Percentiles rank a stretch among this genome's conserved stretches.
Conservation (phyloP, 2,888 invertebrate species). For the Pseudanteris insignis region DNA sequence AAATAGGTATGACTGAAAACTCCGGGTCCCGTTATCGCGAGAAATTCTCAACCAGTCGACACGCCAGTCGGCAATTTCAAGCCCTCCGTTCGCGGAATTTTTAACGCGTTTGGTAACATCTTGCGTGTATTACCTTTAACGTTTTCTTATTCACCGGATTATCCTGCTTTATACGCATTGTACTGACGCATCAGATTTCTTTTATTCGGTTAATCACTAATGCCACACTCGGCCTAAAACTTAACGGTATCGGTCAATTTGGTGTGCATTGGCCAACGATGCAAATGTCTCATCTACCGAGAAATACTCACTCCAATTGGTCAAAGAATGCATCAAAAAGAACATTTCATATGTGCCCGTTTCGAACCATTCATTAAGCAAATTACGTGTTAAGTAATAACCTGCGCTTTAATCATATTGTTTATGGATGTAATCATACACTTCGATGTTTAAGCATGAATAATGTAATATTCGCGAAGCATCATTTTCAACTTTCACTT, state of each 20-base stretch:
- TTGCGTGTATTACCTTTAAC: slow-evolving; percentile 34
- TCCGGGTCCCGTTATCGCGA: slow-evolving; percentile 31
- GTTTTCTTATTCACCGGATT: slow-evolving; percentile 30
- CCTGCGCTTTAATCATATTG: slow-evolving; percentile 23
- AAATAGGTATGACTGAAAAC: slow-evolving; percentile 28
- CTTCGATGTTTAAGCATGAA: slow-evolving; percentile 14
- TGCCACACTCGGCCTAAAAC: slow-evolving; percentile 21
- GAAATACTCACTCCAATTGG: slow-evolving; percentile 5
- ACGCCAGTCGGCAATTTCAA: slow-evolving; percentile 24
- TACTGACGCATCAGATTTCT: slow-evolving; percentile 15
- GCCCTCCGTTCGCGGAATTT: slow-evolving; percentile 22
- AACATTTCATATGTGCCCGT: slow-evolving; percentile 5
- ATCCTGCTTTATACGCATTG: slow-evolving; percentile 28
- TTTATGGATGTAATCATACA: slow-evolving; percentile 17
- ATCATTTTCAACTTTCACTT: slow-evolving; percentile 20
- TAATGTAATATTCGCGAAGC: slow-evolving; percentile 20
- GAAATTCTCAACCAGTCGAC: slow-evolving; percentile 24
- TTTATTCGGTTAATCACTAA: slow-evolving; percentile 17
- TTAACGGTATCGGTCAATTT: slow-evolving; percentile 40
- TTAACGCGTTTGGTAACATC: slow-evolving; percentile 36
- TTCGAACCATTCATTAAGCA: slow-evolving; percentile 19
- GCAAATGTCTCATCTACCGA: slow-evolving; percentile 21
- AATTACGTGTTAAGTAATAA: slow-evolving; percentile 31
- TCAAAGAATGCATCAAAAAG: slow-evolving; percentile 13
- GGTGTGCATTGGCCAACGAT: slow-evolving; percentile 17